Conservation (phyloP, 2,888 invertebrate species). For the Hyles lineata region DNA sequence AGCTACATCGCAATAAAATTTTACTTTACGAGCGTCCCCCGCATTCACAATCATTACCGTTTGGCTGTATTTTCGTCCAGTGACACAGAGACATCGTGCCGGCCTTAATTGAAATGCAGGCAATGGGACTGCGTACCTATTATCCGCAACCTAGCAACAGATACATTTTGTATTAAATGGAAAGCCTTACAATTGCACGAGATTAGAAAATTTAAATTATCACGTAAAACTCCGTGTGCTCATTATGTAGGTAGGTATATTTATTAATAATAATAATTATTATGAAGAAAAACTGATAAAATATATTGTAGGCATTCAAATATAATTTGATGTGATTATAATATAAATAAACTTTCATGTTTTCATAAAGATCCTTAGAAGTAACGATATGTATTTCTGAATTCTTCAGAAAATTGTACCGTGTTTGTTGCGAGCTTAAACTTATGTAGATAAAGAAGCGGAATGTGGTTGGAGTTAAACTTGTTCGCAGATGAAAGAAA, state of each 20-base stretch:
- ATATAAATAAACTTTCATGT: too few relatives aligned
- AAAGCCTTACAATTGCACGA: conserved; percentile 9
- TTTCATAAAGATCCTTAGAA: background rate
- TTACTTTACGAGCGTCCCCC: conserved; percentile 48
- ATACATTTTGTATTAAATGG: conserved; percentile 20
- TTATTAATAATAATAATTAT: too few relatives aligned
- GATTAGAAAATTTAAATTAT: background rate
- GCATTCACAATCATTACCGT: conserved; percentile 49
- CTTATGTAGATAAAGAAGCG: background rate
- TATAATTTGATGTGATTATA: too few relatives aligned
- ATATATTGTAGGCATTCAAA: too few relatives aligned
- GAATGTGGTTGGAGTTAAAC: conserved; percentile 17
- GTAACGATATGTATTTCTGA: background rate
- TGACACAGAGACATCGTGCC: conserved; percentile 31
- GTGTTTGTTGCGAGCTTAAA: background rate
- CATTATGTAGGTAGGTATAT: too few relatives aligned
- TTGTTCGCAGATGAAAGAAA: conserved; percentile 18
- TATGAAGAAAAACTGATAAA: too few relatives aligned
- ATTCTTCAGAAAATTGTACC: background rate
- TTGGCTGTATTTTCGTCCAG: conserved; percentile 49
- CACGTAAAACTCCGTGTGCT: background rate
- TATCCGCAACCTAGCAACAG: conserved; percentile 34
- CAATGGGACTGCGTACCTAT: conserved; percentile 30
- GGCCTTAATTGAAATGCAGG: conserved; percentile 46
- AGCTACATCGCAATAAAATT: conserved; percentile 51